Conservation (phyloP, 2,797 vertebrate genomes). For the Cebuella pygmaea region DNA sequence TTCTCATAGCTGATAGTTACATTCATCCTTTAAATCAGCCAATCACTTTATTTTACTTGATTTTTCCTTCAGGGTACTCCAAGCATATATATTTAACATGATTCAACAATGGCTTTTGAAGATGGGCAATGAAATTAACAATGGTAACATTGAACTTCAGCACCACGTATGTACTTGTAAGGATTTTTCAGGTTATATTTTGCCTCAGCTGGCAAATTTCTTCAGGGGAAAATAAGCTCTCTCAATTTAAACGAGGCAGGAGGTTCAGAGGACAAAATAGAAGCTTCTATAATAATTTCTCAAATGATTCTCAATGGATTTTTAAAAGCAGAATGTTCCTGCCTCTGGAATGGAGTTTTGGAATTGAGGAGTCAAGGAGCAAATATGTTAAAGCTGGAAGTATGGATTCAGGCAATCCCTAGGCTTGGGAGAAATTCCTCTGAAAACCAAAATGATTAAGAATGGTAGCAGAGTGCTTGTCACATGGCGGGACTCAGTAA, state of each 20-base stretch:
- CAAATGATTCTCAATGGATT: constrained; percentile 2
- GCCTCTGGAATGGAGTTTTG: not conserved
- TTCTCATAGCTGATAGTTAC: constrained; percentile 8
- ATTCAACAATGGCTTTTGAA: constrained; percentile 79
- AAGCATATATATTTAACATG: constrained; percentile 73
- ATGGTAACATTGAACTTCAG: constrained; percentile 72
- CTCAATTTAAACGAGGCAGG: not conserved
- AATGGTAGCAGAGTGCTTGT: not conserved
- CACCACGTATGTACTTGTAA: constrained; percentile 70
- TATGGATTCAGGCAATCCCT: not conserved
- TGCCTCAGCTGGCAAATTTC: constrained; percentile 23
- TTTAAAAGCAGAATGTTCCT: not conserved
- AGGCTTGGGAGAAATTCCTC: not conserved
- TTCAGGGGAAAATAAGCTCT: not conserved
- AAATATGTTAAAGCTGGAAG: not conserved
- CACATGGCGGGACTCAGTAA: not conserved
- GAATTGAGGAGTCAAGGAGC: not conserved
- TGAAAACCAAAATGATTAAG: not conserved
- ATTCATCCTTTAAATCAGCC: not conserved
- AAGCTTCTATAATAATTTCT: not conserved
- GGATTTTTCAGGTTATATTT: not conserved
- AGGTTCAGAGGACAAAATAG: not conserved
- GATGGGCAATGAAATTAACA: constrained; percentile 70
- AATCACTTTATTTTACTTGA: constrained; percentile 35
- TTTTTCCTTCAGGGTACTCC: constrained; percentile 53